Conservation (phyloP, 2,113 vertebrate genomes). For the human (Homo sapiens) region DNA sequence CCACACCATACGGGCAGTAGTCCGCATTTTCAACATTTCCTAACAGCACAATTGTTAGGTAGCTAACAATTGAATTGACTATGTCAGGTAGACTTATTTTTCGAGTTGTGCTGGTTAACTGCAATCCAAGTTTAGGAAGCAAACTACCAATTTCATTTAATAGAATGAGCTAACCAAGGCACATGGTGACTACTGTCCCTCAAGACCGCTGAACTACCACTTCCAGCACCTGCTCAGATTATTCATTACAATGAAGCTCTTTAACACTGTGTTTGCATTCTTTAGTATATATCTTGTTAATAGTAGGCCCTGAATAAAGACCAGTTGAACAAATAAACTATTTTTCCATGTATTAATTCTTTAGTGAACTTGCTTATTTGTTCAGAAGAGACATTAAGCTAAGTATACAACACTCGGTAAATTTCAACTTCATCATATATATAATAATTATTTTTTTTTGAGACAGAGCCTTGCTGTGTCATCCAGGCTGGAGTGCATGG, state of each 20-base stretch:
- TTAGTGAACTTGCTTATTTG: neutral
- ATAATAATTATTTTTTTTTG: too few species aligned
- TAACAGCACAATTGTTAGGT: neutral
- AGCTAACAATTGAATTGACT: neutral
- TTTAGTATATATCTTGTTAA: rapidly evolving
- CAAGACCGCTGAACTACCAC: neutral
- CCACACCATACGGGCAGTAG: neutral
- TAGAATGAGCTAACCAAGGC: neutral
- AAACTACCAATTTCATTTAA: neutral
- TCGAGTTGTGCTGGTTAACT: neutral
- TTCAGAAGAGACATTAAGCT: neutral
- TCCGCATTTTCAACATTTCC: neutral
- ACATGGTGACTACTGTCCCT: rapidly evolving
- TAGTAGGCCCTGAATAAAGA: neutral
- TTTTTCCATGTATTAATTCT: neutral
- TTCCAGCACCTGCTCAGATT: rapidly evolving
- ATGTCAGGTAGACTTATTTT: neutral
- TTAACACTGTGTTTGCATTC: rapidly evolving
- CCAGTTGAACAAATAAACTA: neutral
- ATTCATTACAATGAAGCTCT: neutral
- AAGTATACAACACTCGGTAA: neutral
- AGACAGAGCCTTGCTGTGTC: too few species aligned
- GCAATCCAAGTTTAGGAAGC: neutral
- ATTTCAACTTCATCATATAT: neutral
- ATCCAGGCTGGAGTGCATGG: too few species aligned